A percentile compares a stretch with the other conserved stretches of the same genome.
Evolutionary conservation across 2,797 vertebrate species (phyloP).

Genomic region (Hyperoplus lanceolatus): DNA sequence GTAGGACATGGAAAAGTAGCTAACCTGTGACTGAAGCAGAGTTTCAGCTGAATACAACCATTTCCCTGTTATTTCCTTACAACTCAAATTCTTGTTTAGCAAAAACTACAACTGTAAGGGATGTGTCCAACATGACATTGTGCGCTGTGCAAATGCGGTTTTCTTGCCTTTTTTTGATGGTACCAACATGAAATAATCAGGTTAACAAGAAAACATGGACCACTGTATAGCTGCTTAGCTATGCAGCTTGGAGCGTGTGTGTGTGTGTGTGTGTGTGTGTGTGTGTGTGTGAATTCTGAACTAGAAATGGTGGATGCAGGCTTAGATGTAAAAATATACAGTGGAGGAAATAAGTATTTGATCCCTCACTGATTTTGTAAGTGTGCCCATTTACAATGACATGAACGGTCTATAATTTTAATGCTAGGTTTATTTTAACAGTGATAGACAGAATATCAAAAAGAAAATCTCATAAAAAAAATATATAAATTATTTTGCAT

Average conservation of each 20-base stretch:
- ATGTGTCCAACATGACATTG: not conserved
- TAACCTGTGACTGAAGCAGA: conserved; percentile 8
- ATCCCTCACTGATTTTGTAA: too few relatives aligned
- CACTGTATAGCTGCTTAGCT: conserved; percentile 19
- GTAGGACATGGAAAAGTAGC: not conserved
- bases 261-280: not conserved
- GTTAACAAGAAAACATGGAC: conserved; percentile 40
- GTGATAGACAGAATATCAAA: too few relatives aligned
- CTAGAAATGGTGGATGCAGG: conserved; percentile 18
- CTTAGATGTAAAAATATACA: not conserved
- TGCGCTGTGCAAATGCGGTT: conserved; percentile 13
- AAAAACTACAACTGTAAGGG: conserved; percentile 10
- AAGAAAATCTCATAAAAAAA: too few relatives aligned
- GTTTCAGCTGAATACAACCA: conserved; percentile 4
- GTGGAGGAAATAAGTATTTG: too few relatives aligned
- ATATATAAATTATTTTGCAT: too few relatives aligned
- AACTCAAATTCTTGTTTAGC: conserved; percentile 2
- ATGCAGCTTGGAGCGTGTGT: conserved; percentile 9
- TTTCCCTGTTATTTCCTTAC: not conserved
- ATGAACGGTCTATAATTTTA: too few relatives aligned
- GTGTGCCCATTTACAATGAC: too few relatives aligned
- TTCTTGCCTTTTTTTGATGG: conserved; percentile 14
- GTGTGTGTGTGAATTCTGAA: not conserved
- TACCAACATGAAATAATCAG: conserved; percentile 41
- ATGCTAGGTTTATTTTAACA: too few relatives aligned